Evolutionary conservation across 2,113 vertebrate species (phyloP).

Genomic region (Nestor notabilis): DNA sequence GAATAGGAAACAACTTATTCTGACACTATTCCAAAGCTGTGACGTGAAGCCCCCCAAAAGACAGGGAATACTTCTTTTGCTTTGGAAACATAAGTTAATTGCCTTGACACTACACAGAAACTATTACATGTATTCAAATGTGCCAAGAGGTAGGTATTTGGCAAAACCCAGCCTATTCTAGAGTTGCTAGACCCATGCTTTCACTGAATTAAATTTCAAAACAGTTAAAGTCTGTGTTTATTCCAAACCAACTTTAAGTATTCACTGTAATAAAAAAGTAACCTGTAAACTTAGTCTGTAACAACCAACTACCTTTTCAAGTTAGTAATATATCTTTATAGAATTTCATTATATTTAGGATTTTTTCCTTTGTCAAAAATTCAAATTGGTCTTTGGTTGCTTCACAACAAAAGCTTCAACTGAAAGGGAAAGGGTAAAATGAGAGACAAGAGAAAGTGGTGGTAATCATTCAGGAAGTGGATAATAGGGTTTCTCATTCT

Average conservation of each 20-base stretch:
- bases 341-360: neutral
- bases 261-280: neutral
- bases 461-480: neutral
- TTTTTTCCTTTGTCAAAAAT: neutral
- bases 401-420: neutral
- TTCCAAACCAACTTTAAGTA: neutral
- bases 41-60: neutral
- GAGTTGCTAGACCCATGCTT: neutral
- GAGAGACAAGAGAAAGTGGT: neutral
- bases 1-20: neutral
- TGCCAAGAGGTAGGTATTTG: neutral
- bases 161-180: neutral
- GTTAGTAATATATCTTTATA: neutral
- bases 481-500: neutral
- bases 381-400: neutral
- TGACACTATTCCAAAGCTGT: neutral
- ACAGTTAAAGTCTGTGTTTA: neutral
- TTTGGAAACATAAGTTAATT: neutral
- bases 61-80: neutral
- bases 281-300: neutral
- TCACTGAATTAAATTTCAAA: neutral
- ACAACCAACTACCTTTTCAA: neutral
- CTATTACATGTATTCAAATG: rapidly evolving
- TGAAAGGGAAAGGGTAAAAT: neutral
- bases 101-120: neutral